Percentiles rank a stretch among this genome's conserved stretches.
Conservation (phyloP, 2,113 vertebrate genomes). For the Macrotis lagotis region DNA sequence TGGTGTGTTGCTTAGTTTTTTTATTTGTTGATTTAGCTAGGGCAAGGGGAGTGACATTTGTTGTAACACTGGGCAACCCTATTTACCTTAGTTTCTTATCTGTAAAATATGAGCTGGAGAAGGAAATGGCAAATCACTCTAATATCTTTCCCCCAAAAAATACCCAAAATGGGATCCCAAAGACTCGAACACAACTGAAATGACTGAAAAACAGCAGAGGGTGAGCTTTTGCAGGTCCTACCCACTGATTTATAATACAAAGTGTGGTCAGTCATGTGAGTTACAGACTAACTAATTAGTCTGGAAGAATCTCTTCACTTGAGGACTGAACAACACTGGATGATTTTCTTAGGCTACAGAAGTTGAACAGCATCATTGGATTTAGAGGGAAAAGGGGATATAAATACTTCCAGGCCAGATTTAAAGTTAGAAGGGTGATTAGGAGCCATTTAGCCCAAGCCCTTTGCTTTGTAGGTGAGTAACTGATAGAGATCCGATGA, state of each 20-base stretch:
- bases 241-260: neutral
- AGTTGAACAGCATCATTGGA: neutral
- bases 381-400: neutral
- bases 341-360: neutral
- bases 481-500: neutral
- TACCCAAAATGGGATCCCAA: neutral
- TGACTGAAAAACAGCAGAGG: neutral
- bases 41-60: neutral
- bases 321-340: neutral
- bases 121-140: neutral
- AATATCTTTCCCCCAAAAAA: neutral
- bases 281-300: neutral
- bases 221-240: no score
- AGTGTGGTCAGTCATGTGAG: neutral
- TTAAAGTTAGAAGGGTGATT: neutral
- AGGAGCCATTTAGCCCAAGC: neutral
- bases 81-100: no score
- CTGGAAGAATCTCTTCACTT: neutral
- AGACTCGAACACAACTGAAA: neutral
- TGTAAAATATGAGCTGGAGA: neutral
- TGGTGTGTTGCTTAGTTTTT: neutral
- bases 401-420: neutral
- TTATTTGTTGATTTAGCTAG: neutral
- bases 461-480: neutral
- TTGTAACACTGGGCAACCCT: no score